Evolutionary conservation across 2,888 invertebrate genomes (phyloP).

Genomic region (Drosophila recens): DNA sequence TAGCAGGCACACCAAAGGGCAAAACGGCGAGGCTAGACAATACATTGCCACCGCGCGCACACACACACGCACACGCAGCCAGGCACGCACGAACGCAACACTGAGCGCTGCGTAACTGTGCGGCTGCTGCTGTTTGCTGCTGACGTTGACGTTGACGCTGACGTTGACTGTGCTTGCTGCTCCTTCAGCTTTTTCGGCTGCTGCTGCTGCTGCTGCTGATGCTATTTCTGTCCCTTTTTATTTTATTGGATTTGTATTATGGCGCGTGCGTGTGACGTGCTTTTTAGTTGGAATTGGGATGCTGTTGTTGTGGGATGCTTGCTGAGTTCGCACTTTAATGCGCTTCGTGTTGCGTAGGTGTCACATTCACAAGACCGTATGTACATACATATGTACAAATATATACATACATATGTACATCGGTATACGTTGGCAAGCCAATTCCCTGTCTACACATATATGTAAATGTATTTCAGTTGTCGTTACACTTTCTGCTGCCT

Average conservation of each 20-base stretch:
- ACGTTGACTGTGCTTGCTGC: conserved; percentile 22
- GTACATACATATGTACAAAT: conserved; percentile 43
- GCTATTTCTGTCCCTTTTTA: conserved; percentile 55
- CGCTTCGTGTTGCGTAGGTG: conserved; percentile 64
- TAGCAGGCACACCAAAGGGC: conserved; percentile 76
- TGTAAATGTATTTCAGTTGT: conserved; percentile 18
- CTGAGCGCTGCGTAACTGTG: conserved; percentile 31
- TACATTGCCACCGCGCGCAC: conserved; percentile 68
- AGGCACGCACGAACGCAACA: conserved; percentile 50
- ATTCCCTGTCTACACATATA: conserved; percentile 22
- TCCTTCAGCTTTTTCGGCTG: conserved; percentile 6
- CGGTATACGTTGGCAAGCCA: conserved; percentile 41
- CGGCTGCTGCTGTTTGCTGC: conserved; percentile 27
- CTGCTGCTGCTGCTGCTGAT: neutral
- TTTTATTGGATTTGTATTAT: conserved; percentile 39
- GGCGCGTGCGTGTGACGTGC: conserved; percentile 54
- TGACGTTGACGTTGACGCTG: conserved; percentile 17
- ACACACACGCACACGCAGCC: conserved; percentile 24
- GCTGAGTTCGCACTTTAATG: conserved; percentile 57
- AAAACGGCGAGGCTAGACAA: conserved; percentile 74
- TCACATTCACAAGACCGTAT: conserved; percentile 56
- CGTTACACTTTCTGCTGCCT: conserved; percentile 7
- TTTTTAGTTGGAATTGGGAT: conserved; percentile 16
- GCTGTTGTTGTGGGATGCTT: conserved; percentile 26
- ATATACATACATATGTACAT: conserved; percentile 58